Conservation (phyloP, 2,888 invertebrate species). For the Agriopis leucophaearia region DNA sequence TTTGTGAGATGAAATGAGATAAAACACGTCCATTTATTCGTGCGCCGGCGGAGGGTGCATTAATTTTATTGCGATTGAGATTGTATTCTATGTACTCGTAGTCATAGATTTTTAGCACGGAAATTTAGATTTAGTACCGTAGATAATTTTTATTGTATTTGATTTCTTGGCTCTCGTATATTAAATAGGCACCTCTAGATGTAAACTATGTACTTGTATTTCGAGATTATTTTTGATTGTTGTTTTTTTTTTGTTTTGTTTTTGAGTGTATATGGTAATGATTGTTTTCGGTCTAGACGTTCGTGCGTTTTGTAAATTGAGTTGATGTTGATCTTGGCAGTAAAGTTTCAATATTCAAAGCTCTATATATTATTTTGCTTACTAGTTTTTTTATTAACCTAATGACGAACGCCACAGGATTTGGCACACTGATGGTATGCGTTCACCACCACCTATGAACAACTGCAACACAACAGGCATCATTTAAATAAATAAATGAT, state of each 20-base stretch:
- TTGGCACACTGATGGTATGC: too few species aligned
- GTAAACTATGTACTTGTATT: background rate
- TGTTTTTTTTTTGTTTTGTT: too few species aligned
- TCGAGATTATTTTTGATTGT: conserved; percentile 1
- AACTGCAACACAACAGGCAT: too few species aligned
- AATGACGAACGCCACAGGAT: too few species aligned
- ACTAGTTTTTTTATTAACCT: too few species aligned
- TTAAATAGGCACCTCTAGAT: conserved; percentile 3
- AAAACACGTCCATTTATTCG: conserved; percentile 25
- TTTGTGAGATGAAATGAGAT: conserved; percentile 28
- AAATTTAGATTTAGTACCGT: conserved; percentile 27
- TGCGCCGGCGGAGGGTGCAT: conserved; percentile 30
- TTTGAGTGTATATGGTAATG: too few species aligned
- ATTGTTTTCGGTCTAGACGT: too few species aligned
- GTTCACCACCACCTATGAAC: too few species aligned
- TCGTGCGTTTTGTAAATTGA: too few species aligned
- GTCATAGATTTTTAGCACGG: conserved; percentile 24
- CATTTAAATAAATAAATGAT: too few species aligned
- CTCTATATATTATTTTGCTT: too few species aligned
- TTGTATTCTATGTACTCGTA: conserved; percentile 24
- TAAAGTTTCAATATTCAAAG: background rate
- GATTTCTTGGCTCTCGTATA: conserved; percentile 17
- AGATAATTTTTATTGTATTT: conserved; percentile 27
- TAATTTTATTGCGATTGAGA: conserved; percentile 34
- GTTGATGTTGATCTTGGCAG: background rate